Evolutionary conservation across 2,113 vertebrate species (phyloP), one percentile per base, ranked within the genome.

Genomic region (Brachyhypopomus occidentalis): DNA sequence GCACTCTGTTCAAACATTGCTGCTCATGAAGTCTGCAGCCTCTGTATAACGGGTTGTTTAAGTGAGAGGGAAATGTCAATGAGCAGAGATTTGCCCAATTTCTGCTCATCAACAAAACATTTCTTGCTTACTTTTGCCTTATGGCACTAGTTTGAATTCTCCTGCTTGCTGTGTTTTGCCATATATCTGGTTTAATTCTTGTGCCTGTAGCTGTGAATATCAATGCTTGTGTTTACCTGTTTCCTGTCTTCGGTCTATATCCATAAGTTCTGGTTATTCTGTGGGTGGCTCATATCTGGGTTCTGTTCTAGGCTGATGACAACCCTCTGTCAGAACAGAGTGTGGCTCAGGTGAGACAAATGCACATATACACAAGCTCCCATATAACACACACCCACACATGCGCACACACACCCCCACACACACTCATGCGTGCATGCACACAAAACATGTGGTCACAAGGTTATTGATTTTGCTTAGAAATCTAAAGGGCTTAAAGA

Each of bases 261-360:
- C 4, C 11, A 22, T 76, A 23, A 72, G 52, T 56, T 55, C 67
- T 45, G 45, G 16, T 60, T 55, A 30, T 5, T 82, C 9, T 72
- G 9, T 75, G 9, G 5, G 20, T 79, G 8, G 30, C 2, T 76
- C 2, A 45, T 22, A 23, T 72, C 30, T 75, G 3, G 14, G 86
- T 80, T 89, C 20, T 87, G 56, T 87, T 86, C 5, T 90, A 95
- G 95, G 90, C 81, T 9, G 95, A 94, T 63, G 95, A 94, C 27
- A 91, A 83, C 77, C 78, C 94, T 60, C 81, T 96, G 83, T 93
- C 93, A 1, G 91, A 96, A 80, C 94, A 95, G 83, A 95, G 94
- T 3, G 85, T 94, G 78, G 88, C 95, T 63, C 96, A 95, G 94
- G 94, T 96, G 92, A 89, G 75, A 78, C 38, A 48, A 66, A 75